Percentiles rank a stretch among this genome's conserved stretches.
phyloP scores from a whole-genome alignment of 2,797 vertebrate species.

The Ataeniobius toweri region DNA sequence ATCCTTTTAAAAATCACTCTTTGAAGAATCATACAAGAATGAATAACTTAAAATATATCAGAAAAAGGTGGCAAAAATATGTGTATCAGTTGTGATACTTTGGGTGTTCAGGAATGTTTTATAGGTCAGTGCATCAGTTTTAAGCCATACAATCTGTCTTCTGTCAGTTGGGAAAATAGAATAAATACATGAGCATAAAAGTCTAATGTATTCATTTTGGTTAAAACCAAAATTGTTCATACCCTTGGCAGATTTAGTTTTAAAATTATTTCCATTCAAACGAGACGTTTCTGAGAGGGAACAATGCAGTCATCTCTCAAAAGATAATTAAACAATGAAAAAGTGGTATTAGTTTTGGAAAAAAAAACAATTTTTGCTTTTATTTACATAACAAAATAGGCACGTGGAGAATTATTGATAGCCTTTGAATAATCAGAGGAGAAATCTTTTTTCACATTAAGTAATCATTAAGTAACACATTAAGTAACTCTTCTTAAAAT shows the following conservation, averaged over 20 bases:
- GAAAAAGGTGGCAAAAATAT: not conserved
- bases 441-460: too few relatives aligned
- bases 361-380: not conserved
- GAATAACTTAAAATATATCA: not conserved
- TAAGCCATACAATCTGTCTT: not conserved
- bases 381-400: not conserved
- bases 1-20: too few relatives aligned
- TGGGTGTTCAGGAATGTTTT: not conserved
- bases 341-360: accelerated
- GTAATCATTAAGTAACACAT: too few relatives aligned
- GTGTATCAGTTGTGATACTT: not conserved
- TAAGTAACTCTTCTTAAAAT: too few relatives aligned
- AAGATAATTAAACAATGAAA: not conserved
- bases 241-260: not conserved
- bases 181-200: not conserved
- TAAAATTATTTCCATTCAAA: not conserved
- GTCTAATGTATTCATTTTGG: not conserved
- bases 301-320: not conserved
- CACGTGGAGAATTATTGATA: not conserved
- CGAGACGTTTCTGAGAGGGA: not conserved
- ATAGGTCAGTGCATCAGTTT: not conserved
- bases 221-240: not conserved
- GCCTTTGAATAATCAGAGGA: not conserved
- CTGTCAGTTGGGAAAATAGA: not conserved
- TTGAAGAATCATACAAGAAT: not conserved